These are phyloP conservation scores for Pitta sordida DNA, from an alignment of 2,113 vertebrate species.

Conservation along the genomic window DNA sequence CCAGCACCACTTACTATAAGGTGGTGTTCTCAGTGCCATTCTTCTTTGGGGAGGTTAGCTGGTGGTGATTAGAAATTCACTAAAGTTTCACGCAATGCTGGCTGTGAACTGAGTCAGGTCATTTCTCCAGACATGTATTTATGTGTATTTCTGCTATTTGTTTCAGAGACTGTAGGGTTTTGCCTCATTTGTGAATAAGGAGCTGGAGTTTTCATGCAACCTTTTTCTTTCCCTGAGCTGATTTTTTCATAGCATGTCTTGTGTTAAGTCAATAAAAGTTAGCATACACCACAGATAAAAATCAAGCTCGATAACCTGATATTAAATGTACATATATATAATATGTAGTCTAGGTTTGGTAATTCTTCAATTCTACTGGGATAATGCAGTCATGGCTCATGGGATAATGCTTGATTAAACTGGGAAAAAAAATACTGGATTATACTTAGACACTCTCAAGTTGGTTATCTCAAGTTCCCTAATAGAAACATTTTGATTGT, in stretches of 20 bases:
- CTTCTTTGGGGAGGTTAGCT: neutral
- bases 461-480: conserved; percentile 46
- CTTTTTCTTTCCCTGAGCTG: neutral
- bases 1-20: neutral
- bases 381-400: conserved; percentile 31
- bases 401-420: conserved; percentile 53
- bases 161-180: neutral
- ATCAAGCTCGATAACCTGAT: neutral
- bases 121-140: neutral
- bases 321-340: neutral
- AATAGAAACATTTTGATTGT: conserved; percentile 66
- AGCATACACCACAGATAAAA: neutral
- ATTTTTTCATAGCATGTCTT: neutral
- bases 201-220: neutral
- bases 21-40: neutral
- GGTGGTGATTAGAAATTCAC: neutral
- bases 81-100: neutral
- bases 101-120: neutral
- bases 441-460: conserved; percentile 19
- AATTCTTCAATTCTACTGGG: conserved; percentile 10
- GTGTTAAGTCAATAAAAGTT: neutral
- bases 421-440: neutral
- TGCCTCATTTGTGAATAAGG: neutral
- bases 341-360: neutral
- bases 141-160: neutral